Percentiles rank a stretch among this genome's conserved stretches.
Conservation (phyloP, 2,113 vertebrate genomes). For the Callithrix jacchus region DNA sequence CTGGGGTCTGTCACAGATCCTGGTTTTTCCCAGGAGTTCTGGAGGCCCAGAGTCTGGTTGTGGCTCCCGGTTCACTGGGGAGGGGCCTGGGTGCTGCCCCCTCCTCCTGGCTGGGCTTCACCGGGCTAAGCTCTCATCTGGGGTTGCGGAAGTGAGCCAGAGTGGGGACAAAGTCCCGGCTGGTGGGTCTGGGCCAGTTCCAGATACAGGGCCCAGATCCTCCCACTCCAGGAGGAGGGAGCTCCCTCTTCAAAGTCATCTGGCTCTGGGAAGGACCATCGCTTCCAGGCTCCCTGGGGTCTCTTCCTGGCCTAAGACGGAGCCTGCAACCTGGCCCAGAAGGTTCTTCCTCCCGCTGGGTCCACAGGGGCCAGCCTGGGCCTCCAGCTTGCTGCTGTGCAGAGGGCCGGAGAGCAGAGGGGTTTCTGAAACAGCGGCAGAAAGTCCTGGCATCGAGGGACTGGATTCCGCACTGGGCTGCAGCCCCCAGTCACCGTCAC, state of each 20-base stretch:
- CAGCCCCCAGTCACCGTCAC: rapidly evolving
- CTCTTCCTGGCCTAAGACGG: background rate
- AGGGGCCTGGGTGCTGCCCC: background rate
- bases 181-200: background rate
- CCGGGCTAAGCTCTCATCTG: background rate
- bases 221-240: background rate
- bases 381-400: too few relatives aligned
- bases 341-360: too few relatives aligned
- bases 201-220: background rate
- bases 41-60: background rate
- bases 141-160: background rate
- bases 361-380: too few relatives aligned
- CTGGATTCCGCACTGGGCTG: background rate
- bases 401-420: background rate
- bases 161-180: background rate
- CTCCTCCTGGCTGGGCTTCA: background rate
- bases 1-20: background rate
- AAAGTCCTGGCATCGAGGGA: background rate
- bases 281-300: background rate
- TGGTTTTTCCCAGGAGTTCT: background rate
- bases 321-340: too few relatives aligned
- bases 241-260: background rate
- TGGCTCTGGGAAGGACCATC: background rate
- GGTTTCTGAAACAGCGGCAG: background rate
- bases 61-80: background rate